Conservation (phyloP, 2,113 vertebrate species). For the Mustelus asterias region DNA sequence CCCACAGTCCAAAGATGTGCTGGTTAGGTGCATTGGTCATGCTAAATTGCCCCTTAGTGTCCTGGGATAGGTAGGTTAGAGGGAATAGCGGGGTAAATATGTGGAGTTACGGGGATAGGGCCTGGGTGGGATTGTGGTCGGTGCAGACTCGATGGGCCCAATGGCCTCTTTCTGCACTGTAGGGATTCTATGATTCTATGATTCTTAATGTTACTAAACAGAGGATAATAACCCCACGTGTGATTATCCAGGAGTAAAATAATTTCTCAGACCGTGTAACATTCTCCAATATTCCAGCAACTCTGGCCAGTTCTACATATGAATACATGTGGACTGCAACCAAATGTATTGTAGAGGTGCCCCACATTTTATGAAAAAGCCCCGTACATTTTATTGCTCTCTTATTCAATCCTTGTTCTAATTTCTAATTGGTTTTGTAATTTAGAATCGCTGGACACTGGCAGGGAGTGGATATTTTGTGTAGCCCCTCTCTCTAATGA, state of each 20-base stretch:
- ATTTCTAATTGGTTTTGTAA: background rate
- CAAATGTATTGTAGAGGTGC: too few species aligned
- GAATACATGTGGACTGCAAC: background rate
- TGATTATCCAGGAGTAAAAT: background rate
- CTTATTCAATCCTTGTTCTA: background rate
- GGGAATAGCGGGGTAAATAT: too few species aligned
- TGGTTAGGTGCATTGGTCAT: too few species aligned
- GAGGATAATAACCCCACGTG: background rate
- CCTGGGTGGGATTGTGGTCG: too few species aligned
- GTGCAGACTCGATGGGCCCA: too few species aligned
- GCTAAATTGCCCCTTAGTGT: too few species aligned
- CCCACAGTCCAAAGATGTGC: too few species aligned
- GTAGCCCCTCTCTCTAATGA: background rate
- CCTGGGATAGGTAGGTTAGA: too few species aligned
- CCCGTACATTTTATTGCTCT: background rate
- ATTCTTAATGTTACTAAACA: background rate
- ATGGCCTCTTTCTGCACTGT: too few species aligned
- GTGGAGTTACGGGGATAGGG: too few species aligned
- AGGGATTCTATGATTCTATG: too few species aligned
- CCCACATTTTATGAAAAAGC: background rate
- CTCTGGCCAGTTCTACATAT: background rate
- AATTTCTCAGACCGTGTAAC: background rate
- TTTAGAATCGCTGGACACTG: background rate
- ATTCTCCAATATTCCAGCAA: background rate
- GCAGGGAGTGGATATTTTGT: background rate